phyloP scores from a whole-genome alignment of 2,888 invertebrate genomes.

The Lutraria lutraria region DNA sequence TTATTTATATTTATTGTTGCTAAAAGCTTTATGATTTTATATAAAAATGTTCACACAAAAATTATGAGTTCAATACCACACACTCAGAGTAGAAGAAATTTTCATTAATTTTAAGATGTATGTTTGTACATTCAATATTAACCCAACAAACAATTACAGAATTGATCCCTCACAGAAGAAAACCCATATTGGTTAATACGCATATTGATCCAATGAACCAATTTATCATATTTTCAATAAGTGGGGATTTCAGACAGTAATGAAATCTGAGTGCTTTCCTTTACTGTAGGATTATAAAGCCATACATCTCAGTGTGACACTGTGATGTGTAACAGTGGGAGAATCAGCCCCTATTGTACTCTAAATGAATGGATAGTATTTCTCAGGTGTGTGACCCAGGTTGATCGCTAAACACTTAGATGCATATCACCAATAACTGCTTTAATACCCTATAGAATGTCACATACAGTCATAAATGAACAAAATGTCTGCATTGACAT shows the following conservation, averaged over 20 bases:
- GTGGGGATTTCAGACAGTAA: slow-evolving; percentile 36
- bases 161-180: slow-evolving; percentile 11
- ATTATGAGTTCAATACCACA: too few species aligned
- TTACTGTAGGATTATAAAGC: slow-evolving; percentile 26
- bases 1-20: too few species aligned
- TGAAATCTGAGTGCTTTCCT: slow-evolving; percentile 33
- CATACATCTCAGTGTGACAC: slow-evolving; percentile 12
- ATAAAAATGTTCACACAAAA: too few species aligned
- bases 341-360: not conserved
- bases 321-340: not conserved
- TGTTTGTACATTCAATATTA: slow-evolving; percentile 16
- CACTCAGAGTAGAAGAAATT: not conserved
- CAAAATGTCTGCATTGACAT: not conserved
- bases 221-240: slow-evolving; percentile 49
- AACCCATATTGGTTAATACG: slow-evolving; percentile 10
- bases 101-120: not conserved
- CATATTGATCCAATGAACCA: slow-evolving; percentile 34
- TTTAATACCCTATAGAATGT: not conserved
- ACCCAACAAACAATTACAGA: not conserved
- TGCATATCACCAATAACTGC: slow-evolving; percentile 5
- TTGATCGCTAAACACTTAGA: not conserved
- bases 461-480: slow-evolving; percentile 1
- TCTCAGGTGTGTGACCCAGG: slow-evolving; percentile 8
- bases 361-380: slow-evolving; percentile 6
- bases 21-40: too few species aligned